phyloP scores from a whole-genome alignment of 2,888 invertebrate species.

The Uropetala carovei region DNA sequence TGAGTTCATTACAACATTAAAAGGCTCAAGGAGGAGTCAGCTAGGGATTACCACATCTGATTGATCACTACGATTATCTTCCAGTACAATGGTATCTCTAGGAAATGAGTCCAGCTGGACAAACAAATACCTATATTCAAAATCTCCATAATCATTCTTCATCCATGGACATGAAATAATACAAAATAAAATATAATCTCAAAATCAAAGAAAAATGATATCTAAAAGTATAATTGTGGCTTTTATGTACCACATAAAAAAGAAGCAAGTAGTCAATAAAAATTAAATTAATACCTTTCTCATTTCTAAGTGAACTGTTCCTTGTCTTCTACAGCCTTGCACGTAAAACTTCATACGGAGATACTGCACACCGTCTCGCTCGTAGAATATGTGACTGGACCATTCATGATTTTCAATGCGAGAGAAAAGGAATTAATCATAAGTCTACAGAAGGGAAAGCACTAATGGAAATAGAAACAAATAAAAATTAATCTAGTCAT shows the following conservation, averaged over 20 bases:
- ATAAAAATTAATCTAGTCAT: not conserved
- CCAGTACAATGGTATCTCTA: constrained; percentile 85
- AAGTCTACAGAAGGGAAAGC: not conserved
- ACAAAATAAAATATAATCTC: constrained; percentile 66
- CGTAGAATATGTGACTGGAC: constrained; percentile 83
- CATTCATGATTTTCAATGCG: constrained; percentile 44
- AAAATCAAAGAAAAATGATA: not conserved
- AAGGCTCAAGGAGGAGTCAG: not conserved
- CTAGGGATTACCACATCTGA: not conserved
- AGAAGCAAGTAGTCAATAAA: not conserved
- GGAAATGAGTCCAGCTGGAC: constrained; percentile 89
- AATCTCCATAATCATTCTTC: constrained; percentile 84
- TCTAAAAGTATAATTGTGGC: constrained; percentile 1
- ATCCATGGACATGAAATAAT: constrained; percentile 74
- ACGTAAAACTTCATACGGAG: constrained; percentile 95
- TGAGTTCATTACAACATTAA: not conserved
- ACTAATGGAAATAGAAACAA: not conserved
- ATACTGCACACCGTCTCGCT: constrained; percentile 85
- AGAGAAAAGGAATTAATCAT: constrained; percentile 21
- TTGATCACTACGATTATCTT: constrained; percentile 79
- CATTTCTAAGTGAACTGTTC: constrained; percentile 91
- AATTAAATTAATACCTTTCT: constrained; percentile 80
- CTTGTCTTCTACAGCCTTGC: constrained; percentile 88
- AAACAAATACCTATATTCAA: constrained; percentile 88
- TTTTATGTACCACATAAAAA: not conserved